Evolutionary conservation across 30 jellyfish, hydroid and myxozoan genomes (phyloP).

Genomic region (Turritopsis rubra): DNA sequence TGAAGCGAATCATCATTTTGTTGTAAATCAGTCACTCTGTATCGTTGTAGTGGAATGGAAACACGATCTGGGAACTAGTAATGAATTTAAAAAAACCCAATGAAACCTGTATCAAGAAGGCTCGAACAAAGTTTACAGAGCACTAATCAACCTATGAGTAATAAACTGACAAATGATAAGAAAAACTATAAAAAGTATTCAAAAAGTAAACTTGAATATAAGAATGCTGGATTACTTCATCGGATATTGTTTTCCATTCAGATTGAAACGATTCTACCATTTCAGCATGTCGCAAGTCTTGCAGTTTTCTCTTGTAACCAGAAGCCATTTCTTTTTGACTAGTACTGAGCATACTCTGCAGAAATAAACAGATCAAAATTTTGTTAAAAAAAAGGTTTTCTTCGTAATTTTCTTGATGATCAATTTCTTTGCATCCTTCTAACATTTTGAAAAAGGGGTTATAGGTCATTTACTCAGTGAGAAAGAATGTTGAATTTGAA

Average conservation of each 20-base stretch:
- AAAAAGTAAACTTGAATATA: neutral
- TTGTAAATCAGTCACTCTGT: neutral
- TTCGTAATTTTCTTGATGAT: no score
- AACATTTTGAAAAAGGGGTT: no score
- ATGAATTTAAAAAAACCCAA: no score
- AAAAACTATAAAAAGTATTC: no score
- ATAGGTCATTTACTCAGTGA: no score
- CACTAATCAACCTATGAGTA: no score
- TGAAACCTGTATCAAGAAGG: no score
- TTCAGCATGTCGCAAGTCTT: neutral
- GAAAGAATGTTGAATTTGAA: no score
- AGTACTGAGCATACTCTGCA: neutral
- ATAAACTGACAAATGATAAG: no score
- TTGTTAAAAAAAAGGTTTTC: no score
- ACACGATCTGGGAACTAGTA: neutral
- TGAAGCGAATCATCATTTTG: neutral
- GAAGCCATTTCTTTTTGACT: conserved; percentile 6
- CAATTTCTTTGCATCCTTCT: neutral
- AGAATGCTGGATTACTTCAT: neutral
- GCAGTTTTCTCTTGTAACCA: neutral
- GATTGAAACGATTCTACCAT: neutral
- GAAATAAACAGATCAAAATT: neutral
- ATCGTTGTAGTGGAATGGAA: conserved; percentile 1
- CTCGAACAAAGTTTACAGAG: no score
- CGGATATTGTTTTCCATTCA: neutral